Base-by-base conservation (phyloP, 2,888 invertebrate species). In the Sesia bembeciformis region DNA sequence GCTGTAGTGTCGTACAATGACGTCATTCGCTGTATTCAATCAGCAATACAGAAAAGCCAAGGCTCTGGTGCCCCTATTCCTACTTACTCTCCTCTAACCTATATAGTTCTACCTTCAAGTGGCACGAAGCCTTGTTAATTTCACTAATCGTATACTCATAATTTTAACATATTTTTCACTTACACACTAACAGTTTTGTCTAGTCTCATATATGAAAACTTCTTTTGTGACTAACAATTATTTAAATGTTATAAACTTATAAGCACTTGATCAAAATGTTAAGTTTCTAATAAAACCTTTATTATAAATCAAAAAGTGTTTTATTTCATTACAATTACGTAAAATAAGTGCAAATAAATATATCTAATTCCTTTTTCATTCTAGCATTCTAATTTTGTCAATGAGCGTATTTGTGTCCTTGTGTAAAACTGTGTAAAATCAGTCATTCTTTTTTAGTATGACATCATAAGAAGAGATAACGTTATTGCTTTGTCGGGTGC, bases 1-100 rank as follows among this genome's bases (percentile, higher is more conserved):
- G 57, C 58, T 8, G 50, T 66, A 3, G 67, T 79, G 6, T 62
- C 79, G 3, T 81, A 82, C 60, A 72, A 72, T 46, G 79, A 85
- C 52, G 66, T 87, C 7, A 63, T 86, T n/a, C 76, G 71, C 56
- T 88, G 87, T 62, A 64, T 85, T 39, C 76, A 83, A 65, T 62
- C 77, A 46, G 76, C 81, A 6, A 64, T 81, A 41, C 66, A 54
- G 8, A 66, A 62, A 58, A 60, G 61, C 23, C 59, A 65, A 38
- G 63, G 59, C 38, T 59, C 59, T 3, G 65, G 64, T 23, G 58
- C 56, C 4, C 58, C 63, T 5, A 65, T 60, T 53, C 61, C 62
- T 39, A 60, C 63, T 8, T 52, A 64, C 46, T 84, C 87, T 5
- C 81, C 87, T 1, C 63, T 87, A 5, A 80, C 85, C 0, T 88